These are phyloP conservation scores for Paramisgurnus dabryanus DNA, from an alignment of 2,113 vertebrate species.

Conservation along the genomic window DNA sequence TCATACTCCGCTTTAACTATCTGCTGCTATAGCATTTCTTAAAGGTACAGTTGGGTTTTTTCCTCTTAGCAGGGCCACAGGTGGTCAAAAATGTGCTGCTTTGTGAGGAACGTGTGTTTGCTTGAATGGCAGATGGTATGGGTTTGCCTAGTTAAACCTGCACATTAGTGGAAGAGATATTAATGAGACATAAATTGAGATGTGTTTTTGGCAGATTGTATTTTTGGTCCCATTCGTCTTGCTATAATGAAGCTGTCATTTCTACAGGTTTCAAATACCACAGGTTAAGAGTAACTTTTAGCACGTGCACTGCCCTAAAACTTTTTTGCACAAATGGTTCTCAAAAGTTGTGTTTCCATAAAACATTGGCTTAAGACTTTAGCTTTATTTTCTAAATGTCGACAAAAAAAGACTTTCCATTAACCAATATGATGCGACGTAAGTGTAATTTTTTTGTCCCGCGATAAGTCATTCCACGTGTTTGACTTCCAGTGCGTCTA, in stretches of 20 bases:
- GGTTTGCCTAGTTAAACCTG: constrained; percentile 52
- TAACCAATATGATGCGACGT: too few relatives aligned
- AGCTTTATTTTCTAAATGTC: too few relatives aligned
- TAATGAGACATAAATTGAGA: constrained; percentile 49
- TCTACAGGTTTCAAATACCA: constrained; percentile 11
- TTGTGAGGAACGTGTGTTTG: constrained; percentile 13
- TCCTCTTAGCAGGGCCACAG: constrained; percentile 5
- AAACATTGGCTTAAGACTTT: too few relatives aligned
- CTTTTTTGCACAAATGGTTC: too few relatives aligned
- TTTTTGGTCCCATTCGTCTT: constrained; percentile 38
- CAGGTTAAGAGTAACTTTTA: background rate
- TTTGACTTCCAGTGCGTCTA: too few relatives aligned
- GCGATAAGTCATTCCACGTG: too few relatives aligned
- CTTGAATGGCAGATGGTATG: constrained; percentile 53
- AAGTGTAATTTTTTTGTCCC: too few relatives aligned
- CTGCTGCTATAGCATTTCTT: constrained; percentile 34
- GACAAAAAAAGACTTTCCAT: too few relatives aligned
- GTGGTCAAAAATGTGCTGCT: constrained; percentile 17
- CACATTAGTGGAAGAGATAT: constrained; percentile 44
- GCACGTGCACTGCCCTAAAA: background rate
- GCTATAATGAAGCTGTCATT: constrained; percentile 43
- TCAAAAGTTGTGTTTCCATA: too few relatives aligned
- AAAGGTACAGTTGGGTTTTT: constrained; percentile 34
- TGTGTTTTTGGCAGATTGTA: constrained; percentile 46
- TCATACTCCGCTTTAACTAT: constrained; percentile 25